Percentiles rank a stretch among this genome's conserved stretches.
Conservation (phyloP, 2,797 vertebrate species). For the Novumbra hubbsi region DNA sequence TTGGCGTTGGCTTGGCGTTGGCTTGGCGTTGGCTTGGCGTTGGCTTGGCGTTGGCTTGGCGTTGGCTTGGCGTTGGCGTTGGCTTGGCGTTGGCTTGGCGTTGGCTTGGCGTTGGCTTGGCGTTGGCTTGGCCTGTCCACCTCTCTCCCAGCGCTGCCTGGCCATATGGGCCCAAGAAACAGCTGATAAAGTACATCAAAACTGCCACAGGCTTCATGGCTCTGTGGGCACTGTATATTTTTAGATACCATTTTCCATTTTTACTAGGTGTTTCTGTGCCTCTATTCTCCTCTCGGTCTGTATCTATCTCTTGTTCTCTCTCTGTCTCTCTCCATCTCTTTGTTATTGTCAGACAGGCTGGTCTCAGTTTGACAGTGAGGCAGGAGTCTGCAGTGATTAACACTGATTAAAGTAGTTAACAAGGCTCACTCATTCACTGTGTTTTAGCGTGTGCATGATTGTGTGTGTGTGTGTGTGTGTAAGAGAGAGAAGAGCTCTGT, state of each 20-base stretch:
- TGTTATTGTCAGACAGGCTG: conserved; percentile 7
- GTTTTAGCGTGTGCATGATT: conserved; percentile 36
- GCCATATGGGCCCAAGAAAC: conserved; percentile 48
- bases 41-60: too few species aligned
- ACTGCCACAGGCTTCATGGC: conserved; percentile 37
- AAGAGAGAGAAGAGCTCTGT: neutral
- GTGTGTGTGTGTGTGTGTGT: conserved; percentile 17
- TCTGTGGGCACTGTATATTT: conserved; percentile 59
- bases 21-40: too few species aligned
- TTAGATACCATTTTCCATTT: conserved; percentile 54
- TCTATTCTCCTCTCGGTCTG: neutral
- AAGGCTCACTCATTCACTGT: conserved; percentile 35
- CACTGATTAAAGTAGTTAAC: conserved; percentile 73
- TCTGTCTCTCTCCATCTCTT: conserved; percentile 29
- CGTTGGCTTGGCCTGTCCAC: conserved; percentile 33
- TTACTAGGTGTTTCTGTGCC: neutral
- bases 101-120: too few species aligned
- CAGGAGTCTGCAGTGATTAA: conserved; percentile 70
- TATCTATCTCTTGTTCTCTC: neutral
- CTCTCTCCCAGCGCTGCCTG: conserved; percentile 25
- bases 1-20: too few species aligned
- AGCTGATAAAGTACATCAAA: conserved; percentile 67
- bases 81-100: too few species aligned
- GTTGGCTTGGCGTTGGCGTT: too few species aligned
- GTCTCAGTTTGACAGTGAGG: conserved; percentile 62